These are phyloP conservation scores for Microtus oregoni DNA, from an alignment of 2,113 vertebrate genomes.

Conservation along the genomic window DNA sequence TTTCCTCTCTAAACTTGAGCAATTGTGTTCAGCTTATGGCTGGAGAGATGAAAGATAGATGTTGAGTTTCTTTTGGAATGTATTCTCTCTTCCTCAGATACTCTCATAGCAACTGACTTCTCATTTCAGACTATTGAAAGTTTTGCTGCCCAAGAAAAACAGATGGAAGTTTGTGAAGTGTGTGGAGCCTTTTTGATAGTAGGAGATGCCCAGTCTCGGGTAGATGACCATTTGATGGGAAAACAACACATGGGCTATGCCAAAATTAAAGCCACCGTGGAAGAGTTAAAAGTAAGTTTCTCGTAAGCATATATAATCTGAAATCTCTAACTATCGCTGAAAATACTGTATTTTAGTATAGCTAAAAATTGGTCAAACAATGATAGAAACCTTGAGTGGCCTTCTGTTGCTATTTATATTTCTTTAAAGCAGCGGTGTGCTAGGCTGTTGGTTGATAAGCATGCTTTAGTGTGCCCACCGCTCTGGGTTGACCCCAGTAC, in stretches of 20 bases:
- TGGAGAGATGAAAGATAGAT: conserved; percentile 9
- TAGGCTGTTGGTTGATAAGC: neutral
- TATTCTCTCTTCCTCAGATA: conserved; percentile 29
- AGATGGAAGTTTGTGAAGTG: conserved; percentile 99
- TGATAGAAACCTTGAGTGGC: neutral
- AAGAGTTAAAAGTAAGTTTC: conserved; percentile 96
- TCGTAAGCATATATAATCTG: neutral
- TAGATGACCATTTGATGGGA: conserved; percentile 99
- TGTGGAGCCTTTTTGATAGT: conserved; percentile 99
- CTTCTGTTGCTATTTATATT: conserved; percentile 8
- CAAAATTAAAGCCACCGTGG: conserved; percentile 99
- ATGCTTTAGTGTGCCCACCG: neutral
- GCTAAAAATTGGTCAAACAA: neutral
- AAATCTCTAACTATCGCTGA: neutral
- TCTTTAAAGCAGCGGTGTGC: conserved; percentile 12
- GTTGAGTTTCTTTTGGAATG: neutral
- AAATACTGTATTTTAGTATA: neutral
- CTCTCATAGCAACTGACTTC: conserved; percentile 57
- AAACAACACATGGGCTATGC: conserved; percentile 99
- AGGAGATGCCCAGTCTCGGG: conserved; percentile 97
- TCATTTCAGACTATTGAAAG: conserved; percentile 95
- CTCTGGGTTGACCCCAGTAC: neutral
- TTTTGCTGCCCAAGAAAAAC: conserved; percentile 99
- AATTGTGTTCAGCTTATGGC: neutral
- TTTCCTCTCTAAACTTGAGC: neutral